A percentile compares a stretch with the other conserved stretches of the same genome.
Evolutionary conservation across 2,113 vertebrate genomes (phyloP).

Genomic region (Stigmatopora argus): DNA sequence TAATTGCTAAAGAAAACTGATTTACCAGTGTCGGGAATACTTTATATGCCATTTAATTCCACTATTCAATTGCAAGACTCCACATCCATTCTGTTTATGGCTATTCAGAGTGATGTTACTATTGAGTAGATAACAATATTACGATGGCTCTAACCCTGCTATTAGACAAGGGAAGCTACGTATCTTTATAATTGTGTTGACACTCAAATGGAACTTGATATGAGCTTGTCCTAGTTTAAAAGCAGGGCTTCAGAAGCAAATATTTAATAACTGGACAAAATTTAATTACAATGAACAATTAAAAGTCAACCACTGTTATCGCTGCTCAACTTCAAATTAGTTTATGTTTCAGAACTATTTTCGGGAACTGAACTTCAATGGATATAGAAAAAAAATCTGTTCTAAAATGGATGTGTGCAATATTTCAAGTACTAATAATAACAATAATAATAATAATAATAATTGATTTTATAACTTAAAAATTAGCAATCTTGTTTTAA

Average conservation of each 20-base stretch:
- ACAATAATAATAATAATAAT: neutral
- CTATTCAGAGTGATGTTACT: neutral
- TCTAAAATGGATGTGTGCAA: neutral
- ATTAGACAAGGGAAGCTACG: neutral
- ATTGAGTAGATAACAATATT: constrained; percentile 1
- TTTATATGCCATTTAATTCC: constrained; percentile 50
- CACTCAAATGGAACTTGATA: neutral
- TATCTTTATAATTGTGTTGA: neutral
- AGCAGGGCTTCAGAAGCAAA: neutral
- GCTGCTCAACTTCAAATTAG: neutral
- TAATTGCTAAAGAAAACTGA: constrained; percentile 59
- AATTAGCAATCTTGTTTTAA: no score
- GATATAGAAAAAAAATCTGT: neutral
- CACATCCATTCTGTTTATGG: constrained; percentile 6
- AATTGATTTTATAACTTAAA: no score
- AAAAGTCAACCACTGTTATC: neutral
- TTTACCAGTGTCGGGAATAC: constrained; percentile 48
- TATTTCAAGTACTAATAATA: neutral
- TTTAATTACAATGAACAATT: neutral
- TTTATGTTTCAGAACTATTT: neutral
- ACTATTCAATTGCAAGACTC: constrained; percentile 5
- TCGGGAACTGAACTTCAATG: neutral
- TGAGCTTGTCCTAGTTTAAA: neutral
- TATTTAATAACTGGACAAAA: neutral
- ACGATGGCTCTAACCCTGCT: neutral